Base-by-base conservation (phyloP, 1,140 invertebrate species). In the Pissodes strobi region DNA sequence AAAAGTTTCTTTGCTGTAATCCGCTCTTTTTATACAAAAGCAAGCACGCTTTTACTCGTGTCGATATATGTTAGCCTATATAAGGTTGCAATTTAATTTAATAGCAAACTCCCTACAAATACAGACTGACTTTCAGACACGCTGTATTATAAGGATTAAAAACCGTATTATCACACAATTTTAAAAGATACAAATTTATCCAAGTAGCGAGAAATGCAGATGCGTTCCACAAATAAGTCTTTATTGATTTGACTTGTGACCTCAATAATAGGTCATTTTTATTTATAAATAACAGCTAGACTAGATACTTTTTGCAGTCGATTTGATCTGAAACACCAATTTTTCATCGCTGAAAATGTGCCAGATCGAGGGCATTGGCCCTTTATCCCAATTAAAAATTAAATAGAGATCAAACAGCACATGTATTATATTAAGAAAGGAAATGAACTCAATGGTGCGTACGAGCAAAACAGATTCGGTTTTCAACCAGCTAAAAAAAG, bases 351-450 rank as follows among this genome's bases (percentile, higher is more conserved):
- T 22, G 37, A 17, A 23, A 37, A 43, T 30, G 23, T 23, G 12
- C 22, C 19, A 25, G 34, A 19, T 21, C 10, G 23, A 48, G 56
- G 56, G 56, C 56, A 59, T 59, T 59, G 56, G 41, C 56, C 56
- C 56, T 59, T 49, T 21, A 45, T 34, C 15, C 22, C 17, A 59
- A 59, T 30, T 59, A 30, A 48, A 59, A 17, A 10, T 49, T 57
- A 45, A 25, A 17, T 34, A 2, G 55, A 13, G 56, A 59, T 59
- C 43, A 57, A 57, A 64, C 61, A 64, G 57, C 61, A 64, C 39
- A 57, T 38, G 51, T 38, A 46, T 64, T 64, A 57, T 64, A 43
- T 64, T 62, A 49, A 49, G 45, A 58, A 60, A 60, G 57, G 57
- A 60, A 60, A 22, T 45, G 21, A 12, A 2, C 13, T 52, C n/a